A percentile compares a stretch with the other conserved stretches of the same genome.
These are phyloP conservation scores for Phoeniculus purpureus DNA, from an alignment of 2,797 vertebrate genomes.

Conservation along the genomic window DNA sequence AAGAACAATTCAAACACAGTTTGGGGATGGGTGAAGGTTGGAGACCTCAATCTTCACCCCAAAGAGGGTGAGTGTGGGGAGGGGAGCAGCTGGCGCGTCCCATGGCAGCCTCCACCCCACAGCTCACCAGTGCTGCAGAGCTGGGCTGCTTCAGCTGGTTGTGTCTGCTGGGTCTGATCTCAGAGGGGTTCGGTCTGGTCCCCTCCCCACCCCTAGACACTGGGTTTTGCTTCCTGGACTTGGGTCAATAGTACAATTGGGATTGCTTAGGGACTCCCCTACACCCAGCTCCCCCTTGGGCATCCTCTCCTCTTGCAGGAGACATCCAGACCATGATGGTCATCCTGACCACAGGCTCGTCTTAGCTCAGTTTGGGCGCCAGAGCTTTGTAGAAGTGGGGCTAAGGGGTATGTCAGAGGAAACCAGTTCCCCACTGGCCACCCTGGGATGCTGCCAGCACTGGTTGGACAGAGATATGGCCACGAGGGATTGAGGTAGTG, in stretches of 20 bases:
- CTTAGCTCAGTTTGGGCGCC: neutral
- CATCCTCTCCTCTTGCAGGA: neutral
- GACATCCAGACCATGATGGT: fast-evolving
- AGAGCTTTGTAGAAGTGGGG: neutral
- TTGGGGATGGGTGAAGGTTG: neutral
- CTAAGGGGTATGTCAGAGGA: neutral
- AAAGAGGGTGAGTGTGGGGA: neutral
- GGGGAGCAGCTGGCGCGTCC: too few relatives aligned
- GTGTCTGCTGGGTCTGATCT: neutral
- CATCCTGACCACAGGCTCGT: neutral
- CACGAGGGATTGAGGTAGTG: fast-evolving
- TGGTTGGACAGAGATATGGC: fast-evolving
- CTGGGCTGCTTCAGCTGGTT: neutral
- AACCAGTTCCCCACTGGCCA: neutral
- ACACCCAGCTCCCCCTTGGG: fast-evolving
- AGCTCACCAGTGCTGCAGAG: neutral
- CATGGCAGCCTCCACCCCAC: too few relatives aligned
- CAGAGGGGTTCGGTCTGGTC: neutral
- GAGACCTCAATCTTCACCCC: neutral
- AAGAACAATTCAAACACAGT: fast-evolving
- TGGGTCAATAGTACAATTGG: fast-evolving
- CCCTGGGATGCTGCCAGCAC: neutral
- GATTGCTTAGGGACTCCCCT: neutral
- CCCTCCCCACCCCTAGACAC: neutral
- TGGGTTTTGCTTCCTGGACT: fast-evolving